Percentiles rank a stretch among this genome's conserved stretches.
phyloP scores from a whole-genome alignment of 1,140 invertebrate genomes.

The Drosophila auraria region DNA sequence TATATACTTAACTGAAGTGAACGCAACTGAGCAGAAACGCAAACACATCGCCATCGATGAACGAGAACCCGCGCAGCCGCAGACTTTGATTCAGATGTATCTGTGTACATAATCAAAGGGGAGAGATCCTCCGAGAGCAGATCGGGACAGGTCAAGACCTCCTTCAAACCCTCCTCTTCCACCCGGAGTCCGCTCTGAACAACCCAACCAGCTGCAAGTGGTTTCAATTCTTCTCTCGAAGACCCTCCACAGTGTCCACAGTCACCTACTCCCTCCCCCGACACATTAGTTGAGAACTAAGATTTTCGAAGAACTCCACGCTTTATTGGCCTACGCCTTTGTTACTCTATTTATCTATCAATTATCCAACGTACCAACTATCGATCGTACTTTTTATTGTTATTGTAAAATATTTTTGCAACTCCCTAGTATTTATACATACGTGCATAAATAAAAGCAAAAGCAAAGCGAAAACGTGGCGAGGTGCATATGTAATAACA shows the following conservation, averaged over 20 bases:
- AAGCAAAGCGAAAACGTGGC: slow-evolving; percentile 18
- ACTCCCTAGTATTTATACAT: slow-evolving; percentile 58
- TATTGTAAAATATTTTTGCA: slow-evolving; percentile 67
- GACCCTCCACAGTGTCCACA: neutral
- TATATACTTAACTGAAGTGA: slow-evolving; percentile 34
- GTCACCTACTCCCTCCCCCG: neutral
- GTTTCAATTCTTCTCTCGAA: slow-evolving; percentile 27
- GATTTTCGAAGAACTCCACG: slow-evolving; percentile 23
- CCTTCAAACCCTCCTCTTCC: neutral
- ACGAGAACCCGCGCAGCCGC: slow-evolving; percentile 15
- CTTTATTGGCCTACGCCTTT: slow-evolving; percentile 59
- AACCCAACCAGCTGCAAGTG: slow-evolving; percentile 32
- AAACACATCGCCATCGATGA: slow-evolving; percentile 14
- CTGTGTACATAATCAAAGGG: slow-evolving; percentile 13
- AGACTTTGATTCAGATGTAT: slow-evolving; percentile 9
- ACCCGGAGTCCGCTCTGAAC: slow-evolving; percentile 10
- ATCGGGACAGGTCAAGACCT: slow-evolving; percentile 11
- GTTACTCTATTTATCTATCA: slow-evolving; percentile 44
- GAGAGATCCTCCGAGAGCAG: slow-evolving; percentile 7
- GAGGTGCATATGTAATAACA: slow-evolving; percentile 37
- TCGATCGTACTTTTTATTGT: slow-evolving; percentile 62
- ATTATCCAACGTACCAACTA: slow-evolving; percentile 56
- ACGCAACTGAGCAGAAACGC: slow-evolving; percentile 32
- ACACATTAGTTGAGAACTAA: slow-evolving; percentile 28
- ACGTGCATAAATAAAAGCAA: slow-evolving; percentile 34